phyloP scores from a whole-genome alignment of 2,797 vertebrate genomes.

The Anas bernieri region DNA sequence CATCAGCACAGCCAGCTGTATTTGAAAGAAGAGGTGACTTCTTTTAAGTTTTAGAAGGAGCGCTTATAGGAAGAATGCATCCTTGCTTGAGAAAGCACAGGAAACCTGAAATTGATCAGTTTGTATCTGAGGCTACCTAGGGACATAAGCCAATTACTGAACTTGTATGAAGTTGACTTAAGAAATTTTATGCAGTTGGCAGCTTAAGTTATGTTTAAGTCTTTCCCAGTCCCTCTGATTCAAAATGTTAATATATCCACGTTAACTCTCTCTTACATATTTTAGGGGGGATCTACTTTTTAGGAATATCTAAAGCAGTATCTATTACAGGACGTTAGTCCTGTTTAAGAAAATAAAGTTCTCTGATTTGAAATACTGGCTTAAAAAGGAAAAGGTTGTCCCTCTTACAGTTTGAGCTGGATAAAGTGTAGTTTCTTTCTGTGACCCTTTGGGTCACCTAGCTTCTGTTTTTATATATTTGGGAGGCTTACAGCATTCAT shows the following conservation, averaged over 20 bases:
- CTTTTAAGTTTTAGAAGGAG: background rate
- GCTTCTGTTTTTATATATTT: background rate
- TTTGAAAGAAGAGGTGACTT: background rate
- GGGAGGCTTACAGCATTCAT: background rate
- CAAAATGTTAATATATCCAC: background rate
- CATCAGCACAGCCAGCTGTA: background rate
- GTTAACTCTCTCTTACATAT: background rate
- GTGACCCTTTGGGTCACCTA: background rate
- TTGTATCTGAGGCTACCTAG: background rate
- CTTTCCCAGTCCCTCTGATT: background rate
- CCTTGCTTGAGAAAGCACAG: background rate
- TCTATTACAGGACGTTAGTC: background rate
- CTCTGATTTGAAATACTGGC: background rate
- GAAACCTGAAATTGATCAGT: background rate
- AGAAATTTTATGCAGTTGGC: background rate
- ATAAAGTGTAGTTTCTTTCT: background rate
- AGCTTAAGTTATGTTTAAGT: background rate
- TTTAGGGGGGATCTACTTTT: background rate
- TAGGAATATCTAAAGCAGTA: background rate
- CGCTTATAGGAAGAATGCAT: fast-evolving
- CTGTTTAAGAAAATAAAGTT: background rate
- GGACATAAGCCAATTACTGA: background rate
- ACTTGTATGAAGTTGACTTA: background rate
- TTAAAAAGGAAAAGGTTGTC: background rate
- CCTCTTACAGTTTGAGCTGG: background rate